These are phyloP conservation scores for Gymnocypris eckloni DNA, from an alignment of 2,797 vertebrate genomes.

Conservation along the genomic window DNA sequence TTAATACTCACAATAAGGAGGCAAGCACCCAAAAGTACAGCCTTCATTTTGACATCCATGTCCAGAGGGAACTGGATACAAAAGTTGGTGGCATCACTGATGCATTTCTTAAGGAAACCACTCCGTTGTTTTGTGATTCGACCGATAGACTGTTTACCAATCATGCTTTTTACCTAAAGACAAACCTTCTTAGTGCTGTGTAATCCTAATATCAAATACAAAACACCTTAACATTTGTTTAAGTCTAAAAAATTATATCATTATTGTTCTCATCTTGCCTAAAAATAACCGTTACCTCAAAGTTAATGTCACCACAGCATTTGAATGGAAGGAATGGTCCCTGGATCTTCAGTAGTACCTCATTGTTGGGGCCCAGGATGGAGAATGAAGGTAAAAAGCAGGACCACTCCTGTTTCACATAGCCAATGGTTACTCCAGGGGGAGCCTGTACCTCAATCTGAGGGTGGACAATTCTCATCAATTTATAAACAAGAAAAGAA, in stretches of 20 bases:
- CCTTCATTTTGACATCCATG: conserved; percentile 47
- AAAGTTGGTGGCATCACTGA: conserved; percentile 89
- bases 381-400: conserved; percentile 83
- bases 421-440: conserved; percentile 86
- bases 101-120: conserved; percentile 84
- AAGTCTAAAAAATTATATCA: too few species aligned
- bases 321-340: conserved; percentile 88
- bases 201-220: background rate
- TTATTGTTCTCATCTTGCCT: background rate
- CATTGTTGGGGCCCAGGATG: conserved; percentile 81
- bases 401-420: conserved; percentile 86
- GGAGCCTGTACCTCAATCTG: conserved; percentile 91
- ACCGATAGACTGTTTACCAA: conserved; percentile 77
- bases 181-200: background rate
- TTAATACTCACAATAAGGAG: conserved; percentile 87
- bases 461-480: background rate
- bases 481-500: background rate
- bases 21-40: conserved; percentile 86
- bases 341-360: conserved; percentile 80
- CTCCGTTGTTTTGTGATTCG: conserved; percentile 91
- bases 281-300: conserved; percentile 78
- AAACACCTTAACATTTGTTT: background rate
- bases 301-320: conserved; percentile 88
- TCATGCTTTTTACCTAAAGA: conserved; percentile 79
- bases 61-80: conserved; percentile 58